Conservation (phyloP, 1,140 invertebrate genomes). For the Drosophila kanapiae region DNA sequence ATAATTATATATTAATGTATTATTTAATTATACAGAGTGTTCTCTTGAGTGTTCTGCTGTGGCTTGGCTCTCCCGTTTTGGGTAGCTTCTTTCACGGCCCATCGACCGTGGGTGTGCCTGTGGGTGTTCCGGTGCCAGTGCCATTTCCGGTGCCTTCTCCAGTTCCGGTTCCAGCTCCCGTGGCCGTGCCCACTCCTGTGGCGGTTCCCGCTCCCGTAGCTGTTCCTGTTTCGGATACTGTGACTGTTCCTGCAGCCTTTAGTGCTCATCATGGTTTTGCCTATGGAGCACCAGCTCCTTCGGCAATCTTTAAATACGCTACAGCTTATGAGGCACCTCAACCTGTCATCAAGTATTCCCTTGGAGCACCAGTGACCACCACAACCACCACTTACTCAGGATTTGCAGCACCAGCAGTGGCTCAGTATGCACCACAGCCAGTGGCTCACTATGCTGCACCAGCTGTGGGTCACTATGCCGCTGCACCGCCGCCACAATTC, state of each 20-base stretch:
- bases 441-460: constrained; percentile 28
- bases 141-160: constrained; percentile 38
- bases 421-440: constrained; percentile 27
- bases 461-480: constrained; percentile 34
- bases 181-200: constrained; percentile 32
- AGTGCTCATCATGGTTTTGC: constrained; percentile 12
- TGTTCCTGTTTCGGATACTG: constrained; percentile 58
- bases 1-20: neutral
- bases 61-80: neutral
- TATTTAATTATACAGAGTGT: constrained; percentile 8
- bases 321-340: constrained; percentile 41
- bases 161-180: constrained; percentile 28
- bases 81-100: constrained; percentile 53
- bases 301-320: constrained; percentile 39
- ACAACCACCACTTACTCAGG: constrained; percentile 68
- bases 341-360: constrained; percentile 60
- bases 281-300: constrained; percentile 13
- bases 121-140: constrained; percentile 33
- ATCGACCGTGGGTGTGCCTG: constrained; percentile 18
- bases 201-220: constrained; percentile 51
- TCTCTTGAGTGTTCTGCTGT: constrained; percentile 17
- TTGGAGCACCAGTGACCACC: constrained; percentile 67
- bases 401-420: constrained; percentile 44
- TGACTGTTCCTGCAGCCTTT: constrained; percentile 26
- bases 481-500: constrained; percentile 30